A percentile compares a stretch with the other conserved stretches of the same genome.
Evolutionary conservation across 2,888 invertebrate species (phyloP).

Genomic region (Leuctra nigra): DNA sequence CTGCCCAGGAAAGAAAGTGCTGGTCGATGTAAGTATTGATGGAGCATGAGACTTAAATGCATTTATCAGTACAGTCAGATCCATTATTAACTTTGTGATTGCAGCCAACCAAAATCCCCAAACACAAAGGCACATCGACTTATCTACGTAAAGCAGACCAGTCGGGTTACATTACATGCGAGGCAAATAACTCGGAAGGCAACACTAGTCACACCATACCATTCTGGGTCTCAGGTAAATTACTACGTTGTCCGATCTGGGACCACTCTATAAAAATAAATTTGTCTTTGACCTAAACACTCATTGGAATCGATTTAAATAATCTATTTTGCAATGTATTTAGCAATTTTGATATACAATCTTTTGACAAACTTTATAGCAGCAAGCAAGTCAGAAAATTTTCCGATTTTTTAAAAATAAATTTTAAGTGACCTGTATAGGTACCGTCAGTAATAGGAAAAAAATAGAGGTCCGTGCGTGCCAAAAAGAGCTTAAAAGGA

Average conservation of each 20-base stretch:
- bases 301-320: not conserved
- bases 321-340: not conserved
- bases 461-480: too few relatives aligned
- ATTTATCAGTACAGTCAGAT: too few relatives aligned
- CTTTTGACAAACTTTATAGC: not conserved
- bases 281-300: not conserved
- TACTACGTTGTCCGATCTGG: not conserved
- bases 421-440: too few relatives aligned
- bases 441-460: too few relatives aligned
- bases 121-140: too few relatives aligned
- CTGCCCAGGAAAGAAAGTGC: not conserved
- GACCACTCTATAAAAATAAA: too few relatives aligned
- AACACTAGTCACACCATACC: conserved; percentile 33
- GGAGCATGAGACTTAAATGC: too few relatives aligned
- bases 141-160: conserved; percentile 29
- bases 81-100: too few relatives aligned
- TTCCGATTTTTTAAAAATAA: too few relatives aligned
- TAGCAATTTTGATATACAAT: not conserved
- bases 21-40: conserved; percentile 23
- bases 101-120: not conserved
- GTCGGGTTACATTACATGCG: conserved; percentile 38
- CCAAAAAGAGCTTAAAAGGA: too few relatives aligned
- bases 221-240: conserved; percentile 39
- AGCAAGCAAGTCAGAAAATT: too few relatives aligned
- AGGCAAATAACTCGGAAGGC: conserved; percentile 37